phyloP scores from a whole-genome alignment of 2,113 vertebrate species.

The Alectura lathami region DNA sequence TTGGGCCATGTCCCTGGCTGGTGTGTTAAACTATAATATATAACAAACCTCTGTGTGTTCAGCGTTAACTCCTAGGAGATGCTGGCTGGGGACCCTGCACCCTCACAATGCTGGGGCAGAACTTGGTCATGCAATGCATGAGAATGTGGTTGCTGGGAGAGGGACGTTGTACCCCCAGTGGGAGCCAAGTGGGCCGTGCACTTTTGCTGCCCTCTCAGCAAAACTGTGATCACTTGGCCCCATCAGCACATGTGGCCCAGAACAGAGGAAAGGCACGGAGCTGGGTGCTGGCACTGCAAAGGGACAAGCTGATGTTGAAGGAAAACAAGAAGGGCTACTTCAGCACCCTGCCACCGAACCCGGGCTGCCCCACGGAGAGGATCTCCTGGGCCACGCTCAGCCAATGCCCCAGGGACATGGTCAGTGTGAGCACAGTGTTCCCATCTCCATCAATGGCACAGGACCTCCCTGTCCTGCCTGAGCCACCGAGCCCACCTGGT shows the following conservation, averaged over 20 bases:
- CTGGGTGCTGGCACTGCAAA: neutral
- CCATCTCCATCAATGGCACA: neutral
- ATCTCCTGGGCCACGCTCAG: constrained; percentile 70
- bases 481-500: neutral
- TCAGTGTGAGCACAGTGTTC: constrained; percentile 38
- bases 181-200: neutral
- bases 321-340: constrained; percentile 75
- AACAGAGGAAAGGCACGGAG: constrained; percentile 51
- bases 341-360: constrained; percentile 60
- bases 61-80: neutral
- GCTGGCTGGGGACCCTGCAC: neutral
- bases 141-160: neutral
- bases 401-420: constrained; percentile 66
- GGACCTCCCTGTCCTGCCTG: neutral
- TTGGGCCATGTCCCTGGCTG: neutral
- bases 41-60: neutral
- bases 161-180: neutral
- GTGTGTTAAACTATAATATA: neutral
- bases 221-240: neutral
- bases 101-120: neutral
- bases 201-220: too few relatives aligned
- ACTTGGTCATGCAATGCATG: neutral
- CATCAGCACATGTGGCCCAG: neutral
- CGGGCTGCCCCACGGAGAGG: constrained; percentile 46
- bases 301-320: constrained; percentile 49